phyloP scores from a whole-genome alignment of 2,797 vertebrate species.

The Hoplostethus mediterraneus region DNA sequence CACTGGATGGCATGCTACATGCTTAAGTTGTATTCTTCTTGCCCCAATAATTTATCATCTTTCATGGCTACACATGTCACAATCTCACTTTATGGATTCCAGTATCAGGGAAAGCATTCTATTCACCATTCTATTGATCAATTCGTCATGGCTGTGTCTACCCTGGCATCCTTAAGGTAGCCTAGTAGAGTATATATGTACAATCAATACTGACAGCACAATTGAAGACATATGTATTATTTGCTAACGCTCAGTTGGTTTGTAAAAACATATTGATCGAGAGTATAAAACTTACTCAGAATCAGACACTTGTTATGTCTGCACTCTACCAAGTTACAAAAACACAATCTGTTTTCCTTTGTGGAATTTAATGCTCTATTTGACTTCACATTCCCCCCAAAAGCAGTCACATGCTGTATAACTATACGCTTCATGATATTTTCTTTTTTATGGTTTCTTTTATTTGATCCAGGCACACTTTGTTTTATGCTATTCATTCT shows the following conservation, averaged over 20 bases:
- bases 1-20: neutral
- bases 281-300: slow-evolving; percentile 55
- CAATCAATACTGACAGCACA: slow-evolving; percentile 50
- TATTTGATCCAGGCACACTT: slow-evolving; percentile 6
- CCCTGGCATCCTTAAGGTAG: slow-evolving; percentile 31
- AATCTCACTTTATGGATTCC: slow-evolving; percentile 3
- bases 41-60: neutral
- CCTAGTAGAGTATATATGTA: slow-evolving; percentile 6
- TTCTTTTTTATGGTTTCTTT: slow-evolving; percentile 31
- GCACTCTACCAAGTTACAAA: slow-evolving; percentile 54
- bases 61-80: neutral
- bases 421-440: slow-evolving; percentile 7
- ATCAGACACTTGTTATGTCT: slow-evolving; percentile 51
- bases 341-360: slow-evolving; percentile 35
- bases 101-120: slow-evolving; percentile 16
- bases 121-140: slow-evolving; percentile 3
- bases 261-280: slow-evolving; percentile 69
- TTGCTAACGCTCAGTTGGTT: slow-evolving; percentile 51
- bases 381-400: slow-evolving; percentile 34
- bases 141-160: neutral
- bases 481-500: slow-evolving; percentile 1
- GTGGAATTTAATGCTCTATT: slow-evolving; percentile 50
- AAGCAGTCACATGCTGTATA: slow-evolving; percentile 3
- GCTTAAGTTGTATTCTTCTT: slow-evolving; percentile 20
- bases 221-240: slow-evolving; percentile 50